Conservation (phyloP, 2,888 invertebrate species). For the Meteorus colon region DNA sequence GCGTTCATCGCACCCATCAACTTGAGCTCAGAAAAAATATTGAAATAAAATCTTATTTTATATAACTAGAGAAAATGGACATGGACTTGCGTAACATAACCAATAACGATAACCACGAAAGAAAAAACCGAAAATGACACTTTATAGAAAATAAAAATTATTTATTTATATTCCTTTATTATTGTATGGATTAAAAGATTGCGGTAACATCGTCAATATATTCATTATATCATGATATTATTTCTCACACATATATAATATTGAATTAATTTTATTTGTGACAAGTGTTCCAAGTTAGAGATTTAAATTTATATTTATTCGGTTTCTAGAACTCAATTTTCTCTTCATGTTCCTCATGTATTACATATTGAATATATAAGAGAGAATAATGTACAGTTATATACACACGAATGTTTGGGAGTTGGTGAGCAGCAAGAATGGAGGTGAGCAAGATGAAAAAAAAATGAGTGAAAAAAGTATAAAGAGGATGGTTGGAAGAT, state of each 20-base stretch:
- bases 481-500: conserved; percentile 48
- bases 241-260: conserved; percentile 14
- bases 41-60: conserved; percentile 16
- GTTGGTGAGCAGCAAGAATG: conserved; percentile 48
- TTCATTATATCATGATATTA: conserved; percentile 7
- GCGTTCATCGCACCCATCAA: conserved; percentile 4
- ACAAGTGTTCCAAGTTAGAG: conserved; percentile 27
- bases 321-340: conserved; percentile 3
- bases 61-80: background rate
- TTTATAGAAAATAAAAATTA: background rate
- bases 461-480: conserved; percentile 45
- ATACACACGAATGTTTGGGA: conserved; percentile 35
- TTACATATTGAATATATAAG: background rate
- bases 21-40: background rate
- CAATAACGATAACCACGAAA: background rate
- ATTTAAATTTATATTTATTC: conserved; percentile 48
- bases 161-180: background rate
- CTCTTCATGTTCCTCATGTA: background rate
- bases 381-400: conserved; percentile 25
- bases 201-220: conserved; percentile 8
- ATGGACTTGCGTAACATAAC: background rate
- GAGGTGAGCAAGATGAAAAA: conserved; percentile 53
- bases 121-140: background rate
- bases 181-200: conserved; percentile 1
- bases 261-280: conserved; percentile 50